Base-by-base conservation (phyloP, 2,113 vertebrate species). In the Periophthalmodon schlosseri region DNA sequence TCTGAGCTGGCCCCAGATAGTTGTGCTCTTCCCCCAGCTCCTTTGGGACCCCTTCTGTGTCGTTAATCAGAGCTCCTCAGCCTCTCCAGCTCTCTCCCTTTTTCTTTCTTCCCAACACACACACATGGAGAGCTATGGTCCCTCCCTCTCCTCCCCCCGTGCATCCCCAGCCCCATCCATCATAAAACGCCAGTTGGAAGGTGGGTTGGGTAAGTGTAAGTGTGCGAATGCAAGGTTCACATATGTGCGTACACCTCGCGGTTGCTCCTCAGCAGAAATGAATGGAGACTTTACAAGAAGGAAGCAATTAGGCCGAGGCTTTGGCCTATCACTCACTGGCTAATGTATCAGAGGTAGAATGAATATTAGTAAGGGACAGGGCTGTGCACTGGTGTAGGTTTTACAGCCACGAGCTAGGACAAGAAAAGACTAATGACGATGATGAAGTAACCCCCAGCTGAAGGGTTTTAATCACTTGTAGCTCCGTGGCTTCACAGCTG, bases 281-380 rank as follows among this genome's bases (percentile, higher is more conserved):
- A 92, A 92, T 91, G 90, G 91, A 92, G 91, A 92, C 91, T 91
- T 90, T 90, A 90, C 90, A 90, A 91, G 91, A 92, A 88, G 89
- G 91, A 92, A 92, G 90, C 91, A 92, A 92, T 92, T 92, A 92
- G 90, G 87, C 87, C 89, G 73, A 86, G 87, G 88, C 87, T 90
- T 81, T 88, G 88, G 83, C 90, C 91, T 89, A 92, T 93, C 89
- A 90, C 89, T 92, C 90, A 90, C 86, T 82, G 82, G 89, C 90
- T 92, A 91, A 93, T 91, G 88, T 88, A 91, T 92, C 87, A 89
- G 88, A 91, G 88, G 88, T 85, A 83, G 85, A 89, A 89, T 87
- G 91, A 91, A 86, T 90, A 88, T 90, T 91, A 90, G 87, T 88
- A 89, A 89, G 80, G 85, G 79, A 86, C n/a, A 69, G 80, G 83